Evolutionary conservation across 35 echinoderm and acorn worm genomes (phyloP), one percentile per base, ranked within the genome.

Genomic region (Nesometra sesokonis): DNA sequence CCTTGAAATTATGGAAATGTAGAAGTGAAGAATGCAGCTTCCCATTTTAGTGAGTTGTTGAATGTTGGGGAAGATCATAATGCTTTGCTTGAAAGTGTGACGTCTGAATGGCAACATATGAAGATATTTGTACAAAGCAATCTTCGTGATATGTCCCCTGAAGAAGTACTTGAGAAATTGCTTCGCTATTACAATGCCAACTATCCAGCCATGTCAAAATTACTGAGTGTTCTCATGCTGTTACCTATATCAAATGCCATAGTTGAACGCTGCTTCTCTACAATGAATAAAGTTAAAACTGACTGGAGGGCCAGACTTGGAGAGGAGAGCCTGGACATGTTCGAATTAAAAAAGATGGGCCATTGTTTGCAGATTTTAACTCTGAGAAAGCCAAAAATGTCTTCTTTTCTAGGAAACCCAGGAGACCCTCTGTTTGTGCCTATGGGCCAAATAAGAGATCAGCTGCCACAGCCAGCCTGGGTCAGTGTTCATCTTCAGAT

Each of bases 221-320:
- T 86, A 32, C 57, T 76, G 5, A 84, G 52, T 30, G 77, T 76
- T 77, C n/a, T n/a, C n/a, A 86, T 46, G 77, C 31, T 86, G 19
- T 77, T 77, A 77, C 84, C 84, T 89, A n/a, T n/a, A n/a, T n/a
- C n/a, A n/a, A n/a, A 89, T 85, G 88, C 88, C 37, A 89, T 76
- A 83, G 88, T 86, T 29, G 84, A 90, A 47, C 78, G 84, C 30
- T 83, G 1, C 43, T 85, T 90, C 67, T 86, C 83, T 86, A 27
- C 33, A 17, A 80, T 86, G 84, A 86, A 29, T 30, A 77, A 77
- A 82, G 84, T 90, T 23, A 86, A 90, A 79, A 80, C 83, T 38
- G 89, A 90, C 38, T 86, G 89, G 89, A 17, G 84, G 80, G 27
- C 17, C 82, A 32, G 84, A 9, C 78, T 90, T 31, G 37, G 36